Base-by-base conservation (phyloP, 1,140 invertebrate species). In the Caerostris extrusa region DNA sequence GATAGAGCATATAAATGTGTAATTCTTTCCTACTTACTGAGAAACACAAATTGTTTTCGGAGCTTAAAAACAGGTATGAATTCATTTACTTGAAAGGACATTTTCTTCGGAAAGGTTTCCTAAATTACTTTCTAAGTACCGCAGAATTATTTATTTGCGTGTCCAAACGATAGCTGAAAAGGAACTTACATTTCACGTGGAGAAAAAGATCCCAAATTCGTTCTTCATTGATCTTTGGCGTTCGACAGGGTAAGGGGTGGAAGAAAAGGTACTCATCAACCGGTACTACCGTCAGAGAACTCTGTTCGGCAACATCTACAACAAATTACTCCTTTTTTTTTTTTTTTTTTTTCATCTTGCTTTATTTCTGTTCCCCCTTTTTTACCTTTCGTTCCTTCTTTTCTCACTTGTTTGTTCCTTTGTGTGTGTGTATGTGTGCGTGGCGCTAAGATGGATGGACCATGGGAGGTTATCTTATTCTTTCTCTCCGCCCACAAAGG, bases 81-180 rank as follows among this genome's bases (percentile, higher is more conserved):
- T 93, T 93, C 91, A 85, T 93, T 93, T 77, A n/a, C 19, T 12
- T 34, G 19, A 5, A 71, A 87, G 60, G 14, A 53, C 83, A 87
- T 93, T 93, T 93, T 83, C 82, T 77, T 87, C 83, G 10, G 67
- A 86, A 64, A 87, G 91, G 64, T 77, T 93, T 77, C 61, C 91
- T 87, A 93, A 93, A 93, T 93, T 93, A 93, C 91, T 93, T 87
- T 93, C 91, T 93, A 93, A 93, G 91, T 60, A 87, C 83, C 82
- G 56, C 55, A 77, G 81, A 93, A 93, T 93, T 93, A 93, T 93
- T 93, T 93, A 87, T 93, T 87, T 93, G 91, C 91, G 91, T 93
- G 91, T 93, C 67, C 56, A 93, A 93, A 60, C 83, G 83, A 93
- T 87, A 93, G 91, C 91, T 92, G 60, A 86, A 92, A 86, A 86